phyloP scores from a whole-genome alignment of 2,113 vertebrate species.

The Ptyas mucosa region DNA sequence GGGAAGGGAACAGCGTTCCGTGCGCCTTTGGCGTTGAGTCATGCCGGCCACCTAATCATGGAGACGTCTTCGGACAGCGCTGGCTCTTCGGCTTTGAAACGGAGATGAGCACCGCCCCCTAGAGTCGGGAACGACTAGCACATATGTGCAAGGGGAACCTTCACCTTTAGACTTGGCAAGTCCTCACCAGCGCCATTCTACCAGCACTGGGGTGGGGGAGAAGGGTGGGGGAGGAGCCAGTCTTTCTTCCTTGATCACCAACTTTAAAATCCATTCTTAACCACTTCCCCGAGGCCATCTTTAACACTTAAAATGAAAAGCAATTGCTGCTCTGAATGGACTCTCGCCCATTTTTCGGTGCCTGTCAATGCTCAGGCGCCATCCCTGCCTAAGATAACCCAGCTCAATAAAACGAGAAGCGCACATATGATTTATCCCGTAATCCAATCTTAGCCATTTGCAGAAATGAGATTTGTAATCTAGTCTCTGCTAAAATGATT shows the following conservation, averaged over 20 bases:
- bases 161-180: not conserved
- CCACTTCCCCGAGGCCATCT: not conserved
- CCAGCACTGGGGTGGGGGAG: too few relatives aligned
- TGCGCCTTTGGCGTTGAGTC: too few relatives aligned
- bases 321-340: not conserved
- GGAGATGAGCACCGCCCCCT: too few relatives aligned
- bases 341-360: not conserved
- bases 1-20: too few relatives aligned
- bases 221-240: too few relatives aligned
- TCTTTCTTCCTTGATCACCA: not conserved
- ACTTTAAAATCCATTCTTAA: not conserved
- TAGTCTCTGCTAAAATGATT: slow-evolving; percentile 2
- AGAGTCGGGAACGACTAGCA: too few relatives aligned
- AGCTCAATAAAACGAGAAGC: not conserved
- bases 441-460: slow-evolving; percentile 4
- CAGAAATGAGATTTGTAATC: slow-evolving; percentile 23
- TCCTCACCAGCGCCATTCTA: not conserved
- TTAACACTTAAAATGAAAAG: not conserved
- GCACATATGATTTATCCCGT: not conserved
- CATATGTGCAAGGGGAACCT: too few relatives aligned
- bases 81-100: too few relatives aligned
- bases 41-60: too few relatives aligned
- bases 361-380: not conserved
- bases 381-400: not conserved
- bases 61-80: too few relatives aligned